These are phyloP conservation scores for Luperina nickerlii DNA, from an alignment of 2,888 invertebrate genomes.

Conservation along the genomic window DNA sequence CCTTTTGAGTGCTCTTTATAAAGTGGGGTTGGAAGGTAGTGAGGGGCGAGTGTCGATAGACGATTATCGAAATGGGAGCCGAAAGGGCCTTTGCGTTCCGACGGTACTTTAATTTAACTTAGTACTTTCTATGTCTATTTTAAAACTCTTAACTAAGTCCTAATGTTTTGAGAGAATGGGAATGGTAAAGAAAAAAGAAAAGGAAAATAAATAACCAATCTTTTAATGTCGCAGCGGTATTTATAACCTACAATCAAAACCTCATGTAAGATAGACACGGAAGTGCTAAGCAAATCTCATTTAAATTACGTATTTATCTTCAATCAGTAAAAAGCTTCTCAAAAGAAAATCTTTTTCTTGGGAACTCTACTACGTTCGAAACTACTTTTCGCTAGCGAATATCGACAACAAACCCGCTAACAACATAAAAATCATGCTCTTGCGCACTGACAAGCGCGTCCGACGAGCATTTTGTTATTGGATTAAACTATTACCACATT, in stretches of 20 bases:
- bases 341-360: background rate
- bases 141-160: background rate
- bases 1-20: constrained; percentile 76
- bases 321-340: too few relatives aligned
- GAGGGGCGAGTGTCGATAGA: constrained; percentile 20
- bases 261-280: too few relatives aligned
- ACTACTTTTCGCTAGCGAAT: constrained; percentile 39
- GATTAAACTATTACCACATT: constrained; percentile 70
- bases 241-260: background rate
- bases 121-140: background rate
- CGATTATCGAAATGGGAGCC: background rate
- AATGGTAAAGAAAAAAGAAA: too few relatives aligned
- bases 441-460: constrained; percentile 71
- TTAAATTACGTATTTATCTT: too few relatives aligned
- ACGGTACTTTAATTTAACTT: background rate
- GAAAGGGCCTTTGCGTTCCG: background rate
- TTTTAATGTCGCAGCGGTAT: too few relatives aligned
- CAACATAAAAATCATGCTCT: constrained; percentile 64
- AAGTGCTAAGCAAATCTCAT: background rate
- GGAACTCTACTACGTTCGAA: background rate
- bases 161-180: background rate
- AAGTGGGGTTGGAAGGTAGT: constrained; percentile 52
- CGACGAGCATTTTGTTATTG: constrained; percentile 72
- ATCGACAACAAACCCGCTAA: constrained; percentile 46
- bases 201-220: background rate